Evolutionary conservation across 2,113 vertebrate genomes (phyloP).

Genomic region (Leptodactylus fuscus): DNA sequence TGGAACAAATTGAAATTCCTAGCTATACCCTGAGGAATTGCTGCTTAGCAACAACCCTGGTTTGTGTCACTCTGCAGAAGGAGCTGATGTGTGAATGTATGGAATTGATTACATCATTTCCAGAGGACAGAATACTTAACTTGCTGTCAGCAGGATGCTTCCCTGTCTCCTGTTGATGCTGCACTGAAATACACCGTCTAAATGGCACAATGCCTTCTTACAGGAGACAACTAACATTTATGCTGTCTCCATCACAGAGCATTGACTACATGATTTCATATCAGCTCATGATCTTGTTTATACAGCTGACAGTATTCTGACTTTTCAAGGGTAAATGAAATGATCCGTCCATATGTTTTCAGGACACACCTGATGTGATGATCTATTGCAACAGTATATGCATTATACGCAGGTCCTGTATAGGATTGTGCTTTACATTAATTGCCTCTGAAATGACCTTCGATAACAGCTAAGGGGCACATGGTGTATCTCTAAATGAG

Average conservation of each 20-base stretch:
- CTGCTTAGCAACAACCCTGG: conserved; percentile 59
- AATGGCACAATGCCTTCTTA: conserved; percentile 21
- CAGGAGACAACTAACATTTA: neutral
- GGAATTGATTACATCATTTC: conserved; percentile 60
- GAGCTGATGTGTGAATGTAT: conserved; percentile 54
- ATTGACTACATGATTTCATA: neutral
- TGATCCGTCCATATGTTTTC: neutral
- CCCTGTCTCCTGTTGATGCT: conserved; percentile 16
- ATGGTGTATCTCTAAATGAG: neutral
- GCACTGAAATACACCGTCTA: conserved; percentile 1
- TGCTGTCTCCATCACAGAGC: neutral
- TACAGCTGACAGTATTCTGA: neutral
- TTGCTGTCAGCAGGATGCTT: conserved; percentile 56
- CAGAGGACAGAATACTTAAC: conserved; percentile 57
- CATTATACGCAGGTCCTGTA: neutral
- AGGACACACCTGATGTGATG: neutral
- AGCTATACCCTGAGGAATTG: conserved; percentile 52
- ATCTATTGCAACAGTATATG: neutral
- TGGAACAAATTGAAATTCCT: conserved; percentile 59
- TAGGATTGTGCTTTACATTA: neutral
- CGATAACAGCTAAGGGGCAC: no score
- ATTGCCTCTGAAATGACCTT: neutral
- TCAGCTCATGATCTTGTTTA: neutral
- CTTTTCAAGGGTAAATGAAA: neutral
- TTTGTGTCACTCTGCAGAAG: conserved; percentile 49